Evolutionary conservation across 2,797 vertebrate genomes (phyloP).

Genomic region (Spinus olivaceus): DNA sequence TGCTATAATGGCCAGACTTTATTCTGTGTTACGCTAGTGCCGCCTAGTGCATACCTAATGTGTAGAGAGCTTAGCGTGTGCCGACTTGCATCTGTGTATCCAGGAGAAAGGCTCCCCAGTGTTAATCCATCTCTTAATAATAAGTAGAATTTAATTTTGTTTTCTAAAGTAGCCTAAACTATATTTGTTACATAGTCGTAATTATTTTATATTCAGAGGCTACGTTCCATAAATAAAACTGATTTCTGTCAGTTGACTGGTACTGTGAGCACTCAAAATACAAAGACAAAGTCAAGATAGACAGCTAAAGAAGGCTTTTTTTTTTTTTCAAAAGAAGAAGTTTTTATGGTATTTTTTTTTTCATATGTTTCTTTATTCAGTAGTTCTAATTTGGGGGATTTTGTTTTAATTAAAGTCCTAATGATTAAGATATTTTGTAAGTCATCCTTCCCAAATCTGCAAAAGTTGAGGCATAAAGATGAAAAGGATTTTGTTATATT

Average conservation of each 20-base stretch:
- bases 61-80: neutral
- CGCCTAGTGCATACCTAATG: slow-evolving; percentile 53
- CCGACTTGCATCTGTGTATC: neutral
- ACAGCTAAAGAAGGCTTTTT: neutral
- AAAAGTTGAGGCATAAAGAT: neutral
- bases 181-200: neutral
- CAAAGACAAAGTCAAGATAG: neutral
- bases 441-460: neutral
- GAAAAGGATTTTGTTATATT: neutral
- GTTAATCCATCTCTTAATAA: neutral
- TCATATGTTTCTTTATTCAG: neutral
- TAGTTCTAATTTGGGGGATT: neutral
- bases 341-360: neutral
- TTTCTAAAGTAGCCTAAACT: neutral
- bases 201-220: neutral
- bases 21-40: slow-evolving; percentile 47
- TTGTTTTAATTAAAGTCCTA: neutral
- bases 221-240: neutral
- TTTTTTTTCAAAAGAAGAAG: neutral
- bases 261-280: neutral
- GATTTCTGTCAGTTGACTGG: neutral
- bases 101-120: neutral
- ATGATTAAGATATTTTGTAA: neutral
- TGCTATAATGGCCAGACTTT: neutral
- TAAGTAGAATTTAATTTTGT: neutral